Conservation (phyloP, 2,113 vertebrate species). For the Myotis brandtii region DNA sequence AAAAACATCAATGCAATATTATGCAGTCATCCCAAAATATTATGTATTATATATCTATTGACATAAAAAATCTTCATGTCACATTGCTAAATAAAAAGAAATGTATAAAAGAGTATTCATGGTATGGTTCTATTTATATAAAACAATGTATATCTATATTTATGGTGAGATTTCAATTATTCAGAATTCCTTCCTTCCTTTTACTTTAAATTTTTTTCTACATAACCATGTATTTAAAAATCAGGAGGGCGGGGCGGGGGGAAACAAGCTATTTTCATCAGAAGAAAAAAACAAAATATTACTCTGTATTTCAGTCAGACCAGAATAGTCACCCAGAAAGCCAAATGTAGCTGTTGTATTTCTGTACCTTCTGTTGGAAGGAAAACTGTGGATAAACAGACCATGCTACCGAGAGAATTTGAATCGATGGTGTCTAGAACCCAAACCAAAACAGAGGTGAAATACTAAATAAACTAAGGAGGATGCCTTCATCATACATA, state of each 20-base stretch:
- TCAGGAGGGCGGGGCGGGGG: rapidly evolving
- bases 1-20: constrained; percentile 54
- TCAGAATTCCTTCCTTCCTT: neutral
- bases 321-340: constrained; percentile 47
- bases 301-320: constrained; percentile 32
- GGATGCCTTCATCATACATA: constrained; percentile 22
- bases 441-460: constrained; percentile 67
- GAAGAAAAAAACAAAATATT: neutral
- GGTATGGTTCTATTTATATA: neutral
- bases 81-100: constrained; percentile 49
- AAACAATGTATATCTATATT: constrained; percentile 28
- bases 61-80: constrained; percentile 18
- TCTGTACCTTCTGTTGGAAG: constrained; percentile 61
- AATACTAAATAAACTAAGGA: constrained; percentile 36
- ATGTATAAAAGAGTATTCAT: constrained; percentile 8
- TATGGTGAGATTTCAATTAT: constrained; percentile 8
- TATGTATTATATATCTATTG: neutral
- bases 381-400: constrained; percentile 64
- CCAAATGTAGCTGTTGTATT: constrained; percentile 51
- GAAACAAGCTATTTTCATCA: constrained; percentile 12
- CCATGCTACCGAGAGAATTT: constrained; percentile 30
- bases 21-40: neutral
- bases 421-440: constrained; percentile 38
- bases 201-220: neutral
- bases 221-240: constrained; percentile 33